Percentiles rank a stretch among this genome's conserved stretches.
phyloP scores from a whole-genome alignment of 2,888 invertebrate species.

The Clitarchus hookeri region DNA sequence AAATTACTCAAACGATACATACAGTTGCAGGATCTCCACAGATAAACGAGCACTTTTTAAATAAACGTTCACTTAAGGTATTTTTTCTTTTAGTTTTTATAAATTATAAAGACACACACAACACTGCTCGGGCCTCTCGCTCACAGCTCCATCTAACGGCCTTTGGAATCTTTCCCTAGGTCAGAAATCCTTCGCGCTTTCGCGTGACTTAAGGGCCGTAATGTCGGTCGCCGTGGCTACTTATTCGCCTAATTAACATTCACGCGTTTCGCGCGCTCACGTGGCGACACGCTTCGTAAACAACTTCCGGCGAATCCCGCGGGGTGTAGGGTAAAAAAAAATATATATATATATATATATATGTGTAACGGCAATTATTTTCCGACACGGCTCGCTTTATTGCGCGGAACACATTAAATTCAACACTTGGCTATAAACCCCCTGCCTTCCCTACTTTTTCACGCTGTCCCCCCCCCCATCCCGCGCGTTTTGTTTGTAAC shows the following conservation, averaged over 20 bases:
- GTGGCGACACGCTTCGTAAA: not conserved
- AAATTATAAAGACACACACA: too few species aligned
- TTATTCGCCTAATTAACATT: slow-evolving; percentile 7
- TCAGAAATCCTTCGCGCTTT: too few species aligned
- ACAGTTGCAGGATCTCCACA: too few species aligned
- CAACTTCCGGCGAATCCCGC: not conserved
- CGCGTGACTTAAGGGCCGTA: too few species aligned
- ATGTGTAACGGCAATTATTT: not conserved
- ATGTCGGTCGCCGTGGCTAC: too few species aligned
- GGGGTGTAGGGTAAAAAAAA: not conserved
- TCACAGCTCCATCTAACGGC: too few species aligned
- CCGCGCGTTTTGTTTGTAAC: not conserved
- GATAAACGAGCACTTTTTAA: too few species aligned
- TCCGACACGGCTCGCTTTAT: not conserved
- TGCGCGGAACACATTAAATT: not conserved
- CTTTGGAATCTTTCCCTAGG: too few species aligned
- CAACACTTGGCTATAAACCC: slow-evolving; percentile 14
- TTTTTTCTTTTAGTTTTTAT: too few species aligned
- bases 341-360: not conserved
- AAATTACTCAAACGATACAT: too few species aligned
- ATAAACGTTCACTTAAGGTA: too few species aligned
- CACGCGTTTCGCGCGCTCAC: not conserved
- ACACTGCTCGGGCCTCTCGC: too few species aligned
- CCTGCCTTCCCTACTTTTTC: not conserved
- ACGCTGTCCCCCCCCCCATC: not conserved